phyloP scores from a whole-genome alignment of 2,888 invertebrate genomes.

The Azorinus chamasolen region DNA sequence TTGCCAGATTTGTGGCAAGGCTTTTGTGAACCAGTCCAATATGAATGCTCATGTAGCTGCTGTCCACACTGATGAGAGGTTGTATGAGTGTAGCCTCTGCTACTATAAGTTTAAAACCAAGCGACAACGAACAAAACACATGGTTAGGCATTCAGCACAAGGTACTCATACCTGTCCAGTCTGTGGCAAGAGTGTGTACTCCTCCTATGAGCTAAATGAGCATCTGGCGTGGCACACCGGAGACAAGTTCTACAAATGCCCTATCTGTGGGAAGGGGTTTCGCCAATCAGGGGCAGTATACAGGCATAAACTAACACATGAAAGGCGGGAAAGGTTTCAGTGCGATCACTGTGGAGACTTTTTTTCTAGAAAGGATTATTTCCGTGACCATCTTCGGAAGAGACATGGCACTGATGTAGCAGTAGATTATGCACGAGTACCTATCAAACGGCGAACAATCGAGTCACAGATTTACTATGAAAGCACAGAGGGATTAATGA shows the following conservation, averaged over 20 bases:
- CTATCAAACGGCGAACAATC: no score
- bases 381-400: slow-evolving; percentile 33
- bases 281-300: slow-evolving; percentile 34
- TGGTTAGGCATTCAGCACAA: slow-evolving; percentile 56
- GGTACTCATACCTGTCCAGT: slow-evolving; percentile 54
- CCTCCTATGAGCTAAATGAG: slow-evolving; percentile 52
- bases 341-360: slow-evolving; percentile 42
- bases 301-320: slow-evolving; percentile 51
- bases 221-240: slow-evolving; percentile 64
- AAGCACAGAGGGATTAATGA: no score
- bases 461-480: no score
- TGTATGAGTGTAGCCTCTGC: slow-evolving; percentile 62
- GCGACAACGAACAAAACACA: slow-evolving; percentile 54
- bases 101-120: slow-evolving; percentile 60
- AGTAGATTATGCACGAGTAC: no score
- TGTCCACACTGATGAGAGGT: slow-evolving; percentile 62
- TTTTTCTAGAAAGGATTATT: slow-evolving; percentile 30
- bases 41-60: slow-evolving; percentile 54
- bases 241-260: slow-evolving; percentile 57
- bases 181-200: slow-evolving; percentile 58
- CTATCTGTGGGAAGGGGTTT: slow-evolving; percentile 52
- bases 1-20: slow-evolving; percentile 52
- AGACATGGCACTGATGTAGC: slow-evolving; percentile 9
- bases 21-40: slow-evolving; percentile 50
- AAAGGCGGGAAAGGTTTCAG: slow-evolving; percentile 17